phyloP scores from a whole-genome alignment of 2,888 invertebrate genomes.

The Erynnis tages region DNA sequence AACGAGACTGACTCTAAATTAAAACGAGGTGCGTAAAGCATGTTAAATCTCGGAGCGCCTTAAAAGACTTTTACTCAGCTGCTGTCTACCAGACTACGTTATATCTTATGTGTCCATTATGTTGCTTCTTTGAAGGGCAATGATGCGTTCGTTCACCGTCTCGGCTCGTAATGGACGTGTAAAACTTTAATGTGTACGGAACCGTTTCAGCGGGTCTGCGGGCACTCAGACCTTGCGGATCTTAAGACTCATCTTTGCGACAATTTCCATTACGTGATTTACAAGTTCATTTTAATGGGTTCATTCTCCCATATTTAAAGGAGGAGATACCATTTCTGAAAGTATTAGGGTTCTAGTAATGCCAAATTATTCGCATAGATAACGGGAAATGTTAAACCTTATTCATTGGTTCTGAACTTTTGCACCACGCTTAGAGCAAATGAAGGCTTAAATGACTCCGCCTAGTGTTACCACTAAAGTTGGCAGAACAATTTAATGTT shows the following conservation, averaged over 20 bases:
- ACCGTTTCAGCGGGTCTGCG: constrained; percentile 27
- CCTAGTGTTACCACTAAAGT: not conserved
- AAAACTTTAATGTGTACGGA: constrained; percentile 53
- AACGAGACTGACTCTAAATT: constrained; percentile 12
- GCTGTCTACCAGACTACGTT: constrained; percentile 20
- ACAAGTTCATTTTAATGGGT: constrained; percentile 26
- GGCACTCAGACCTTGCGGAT: constrained; percentile 1
- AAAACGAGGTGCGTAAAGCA: constrained; percentile 3
- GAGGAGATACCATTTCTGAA: not conserved
- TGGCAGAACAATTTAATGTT: constrained; percentile 38
- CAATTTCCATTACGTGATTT: constrained; percentile 6
- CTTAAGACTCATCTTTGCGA: constrained; percentile 4
- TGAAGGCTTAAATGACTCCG: not conserved
- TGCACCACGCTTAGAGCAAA: too few relatives aligned
- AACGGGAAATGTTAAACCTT: too few relatives aligned
- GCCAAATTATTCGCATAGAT: too few relatives aligned
- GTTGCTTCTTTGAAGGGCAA: constrained; percentile 40
- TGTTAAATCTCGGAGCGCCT: not conserved
- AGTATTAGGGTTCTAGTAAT: too few relatives aligned
- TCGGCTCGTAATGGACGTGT: constrained; percentile 51
- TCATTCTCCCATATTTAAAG: not conserved
- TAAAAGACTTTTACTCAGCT: constrained; percentile 20
- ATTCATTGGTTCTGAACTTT: too few relatives aligned
- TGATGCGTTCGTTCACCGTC: constrained; percentile 51
- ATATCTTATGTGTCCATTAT: constrained; percentile 14